Conservation (phyloP, 2,113 vertebrate species). For the Hipposideros armiger region DNA sequence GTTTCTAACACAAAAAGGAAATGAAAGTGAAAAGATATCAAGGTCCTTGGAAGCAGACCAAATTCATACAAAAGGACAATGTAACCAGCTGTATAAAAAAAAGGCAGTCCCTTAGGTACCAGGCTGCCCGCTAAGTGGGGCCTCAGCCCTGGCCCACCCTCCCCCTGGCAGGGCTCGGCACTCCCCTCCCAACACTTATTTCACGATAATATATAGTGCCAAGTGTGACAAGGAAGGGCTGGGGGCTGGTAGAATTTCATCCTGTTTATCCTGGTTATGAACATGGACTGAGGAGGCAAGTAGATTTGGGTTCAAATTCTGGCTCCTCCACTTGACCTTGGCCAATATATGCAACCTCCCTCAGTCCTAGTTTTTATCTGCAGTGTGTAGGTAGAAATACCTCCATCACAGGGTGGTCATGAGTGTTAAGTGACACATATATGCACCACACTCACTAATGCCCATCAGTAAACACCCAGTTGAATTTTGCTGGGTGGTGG, state of each 20-base stretch:
- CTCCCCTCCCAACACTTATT: background rate
- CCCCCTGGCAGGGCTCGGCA: background rate
- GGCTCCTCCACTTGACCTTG: constrained; percentile 8
- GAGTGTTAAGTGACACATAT: accelerated
- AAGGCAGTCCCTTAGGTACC: background rate
- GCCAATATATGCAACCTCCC: background rate
- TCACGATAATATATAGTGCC: accelerated
- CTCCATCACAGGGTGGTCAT: background rate
- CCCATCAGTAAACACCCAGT: background rate
- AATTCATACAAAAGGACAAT: background rate
- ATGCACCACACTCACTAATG: accelerated
- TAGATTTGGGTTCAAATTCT: background rate
- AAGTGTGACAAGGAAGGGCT: background rate
- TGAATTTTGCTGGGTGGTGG: accelerated
- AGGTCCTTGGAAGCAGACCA: background rate
- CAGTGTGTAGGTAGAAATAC: background rate
- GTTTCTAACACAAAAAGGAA: constrained; percentile 55
- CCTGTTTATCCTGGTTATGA: background rate
- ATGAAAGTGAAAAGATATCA: constrained; percentile 56
- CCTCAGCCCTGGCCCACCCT: background rate
- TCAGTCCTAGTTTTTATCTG: background rate
- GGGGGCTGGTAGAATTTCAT: background rate
- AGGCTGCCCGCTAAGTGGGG: background rate
- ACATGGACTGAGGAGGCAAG: background rate
- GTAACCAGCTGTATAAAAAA: background rate